phyloP scores from a whole-genome alignment of 2,797 vertebrate species.

The Myotis daubentonii region DNA sequence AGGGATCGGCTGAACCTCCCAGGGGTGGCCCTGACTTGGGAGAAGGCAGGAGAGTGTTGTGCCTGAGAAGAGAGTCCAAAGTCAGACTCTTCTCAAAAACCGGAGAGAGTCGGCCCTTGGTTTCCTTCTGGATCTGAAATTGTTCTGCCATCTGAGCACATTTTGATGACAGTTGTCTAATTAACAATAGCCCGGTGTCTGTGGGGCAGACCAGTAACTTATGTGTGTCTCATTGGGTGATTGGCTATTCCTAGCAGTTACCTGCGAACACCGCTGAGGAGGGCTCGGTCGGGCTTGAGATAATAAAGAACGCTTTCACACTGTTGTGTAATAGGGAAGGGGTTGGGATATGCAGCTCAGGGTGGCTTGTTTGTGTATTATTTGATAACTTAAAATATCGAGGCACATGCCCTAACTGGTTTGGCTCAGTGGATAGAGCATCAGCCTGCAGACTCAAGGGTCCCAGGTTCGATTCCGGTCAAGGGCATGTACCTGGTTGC shows the following conservation, averaged over 20 bases:
- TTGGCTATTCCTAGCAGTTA: not conserved
- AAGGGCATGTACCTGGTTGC: no score
- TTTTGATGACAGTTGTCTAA: not conserved
- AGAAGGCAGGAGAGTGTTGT: not conserved
- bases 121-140: not conserved
- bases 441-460: no score
- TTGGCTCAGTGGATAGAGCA: no score
- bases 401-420: not conserved
- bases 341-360: not conserved
- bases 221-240: not conserved
- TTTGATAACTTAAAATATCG: not conserved
- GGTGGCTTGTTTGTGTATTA: not conserved
- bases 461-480: no score
- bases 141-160: not conserved
- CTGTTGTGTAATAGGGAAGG: rapidly evolving
- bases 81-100: not conserved
- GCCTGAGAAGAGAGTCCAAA: not conserved
- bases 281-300: not conserved
- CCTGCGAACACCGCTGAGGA: not conserved
- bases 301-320: not conserved
- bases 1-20: not conserved
- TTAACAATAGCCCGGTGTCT: not conserved
- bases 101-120: not conserved
- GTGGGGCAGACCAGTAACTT: not conserved
- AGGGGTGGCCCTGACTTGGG: not conserved